Percentiles rank a stretch among this genome's conserved stretches.
phyloP scores from a whole-genome alignment of 2,888 invertebrate genomes.

The Spodoptera littoralis region DNA sequence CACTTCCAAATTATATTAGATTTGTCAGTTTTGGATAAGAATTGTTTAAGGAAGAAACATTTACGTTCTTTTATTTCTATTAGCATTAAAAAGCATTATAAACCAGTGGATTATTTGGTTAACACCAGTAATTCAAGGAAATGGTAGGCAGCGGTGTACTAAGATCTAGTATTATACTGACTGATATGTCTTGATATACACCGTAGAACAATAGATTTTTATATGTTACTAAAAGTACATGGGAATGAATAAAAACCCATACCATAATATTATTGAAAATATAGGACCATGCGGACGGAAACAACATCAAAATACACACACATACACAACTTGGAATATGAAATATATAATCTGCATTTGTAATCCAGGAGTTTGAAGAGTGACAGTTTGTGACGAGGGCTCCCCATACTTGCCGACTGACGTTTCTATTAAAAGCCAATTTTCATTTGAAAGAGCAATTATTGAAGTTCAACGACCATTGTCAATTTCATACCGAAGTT shows the following conservation, averaged over 20 bases:
- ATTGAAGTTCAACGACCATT: constrained; percentile 40
- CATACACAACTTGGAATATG: constrained; percentile 48
- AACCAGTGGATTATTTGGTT: no score
- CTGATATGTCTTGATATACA: no score
- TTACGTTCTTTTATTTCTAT: no score
- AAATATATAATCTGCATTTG: constrained; percentile 49
- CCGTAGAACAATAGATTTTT: no score
- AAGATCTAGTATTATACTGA: no score
- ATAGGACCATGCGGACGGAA: constrained; percentile 11
- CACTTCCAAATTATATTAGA: no score
- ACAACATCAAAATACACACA: constrained; percentile 38
- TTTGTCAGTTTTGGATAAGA: no score
- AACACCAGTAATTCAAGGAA: neutral
- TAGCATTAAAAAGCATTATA: no score
- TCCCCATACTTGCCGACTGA: constrained; percentile 38
- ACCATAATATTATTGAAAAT: no score
- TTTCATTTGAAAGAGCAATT: constrained; percentile 45
- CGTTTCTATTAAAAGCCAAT: constrained; percentile 59
- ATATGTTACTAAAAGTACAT: no score
- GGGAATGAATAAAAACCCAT: constrained; percentile 13
- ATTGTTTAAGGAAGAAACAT: no score
- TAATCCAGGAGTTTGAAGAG: constrained; percentile 48
- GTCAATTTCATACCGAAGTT: constrained; percentile 36
- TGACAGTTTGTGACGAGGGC: constrained; percentile 56
- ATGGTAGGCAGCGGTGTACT: neutral